Conservation (phyloP, 2,888 invertebrate species). For the Cheilosia variabilis region DNA sequence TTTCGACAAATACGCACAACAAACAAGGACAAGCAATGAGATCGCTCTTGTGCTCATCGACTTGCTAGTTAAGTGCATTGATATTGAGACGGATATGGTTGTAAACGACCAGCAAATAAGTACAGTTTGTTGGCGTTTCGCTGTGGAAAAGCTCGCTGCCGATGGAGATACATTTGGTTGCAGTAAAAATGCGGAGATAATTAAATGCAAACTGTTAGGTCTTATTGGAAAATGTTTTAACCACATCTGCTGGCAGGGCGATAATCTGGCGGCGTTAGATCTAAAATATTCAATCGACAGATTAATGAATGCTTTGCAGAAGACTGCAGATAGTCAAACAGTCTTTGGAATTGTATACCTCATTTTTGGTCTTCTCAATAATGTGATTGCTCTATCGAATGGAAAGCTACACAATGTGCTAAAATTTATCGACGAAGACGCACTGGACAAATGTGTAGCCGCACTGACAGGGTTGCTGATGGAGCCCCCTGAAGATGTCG, state of each 20-base stretch:
- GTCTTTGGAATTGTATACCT: constrained; percentile 80
- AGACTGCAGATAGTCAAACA: constrained; percentile 71
- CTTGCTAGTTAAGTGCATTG: constrained; percentile 80
- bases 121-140: constrained; percentile 81
- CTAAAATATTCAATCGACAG: constrained; percentile 79
- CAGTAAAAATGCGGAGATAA: constrained; percentile 78
- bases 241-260: constrained; percentile 79
- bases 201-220: constrained; percentile 80
- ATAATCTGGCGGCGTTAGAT: constrained; percentile 78
- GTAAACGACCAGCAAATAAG: constrained; percentile 79
- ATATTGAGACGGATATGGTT: constrained; percentile 78
- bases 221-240: constrained; percentile 81
- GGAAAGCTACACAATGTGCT: constrained; percentile 67
- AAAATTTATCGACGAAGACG: constrained; percentile 79
- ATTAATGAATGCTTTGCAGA: constrained; percentile 76
- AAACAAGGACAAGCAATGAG: constrained; percentile 80
- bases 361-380: constrained; percentile 81
- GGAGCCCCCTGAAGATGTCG: constrained; percentile 34
- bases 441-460: constrained; percentile 79
- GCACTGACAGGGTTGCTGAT: constrained; percentile 77
- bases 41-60: constrained; percentile 81
- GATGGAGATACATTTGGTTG: constrained; percentile 76
- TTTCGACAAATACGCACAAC: constrained; percentile 76
- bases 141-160: constrained; percentile 79
- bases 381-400: constrained; percentile 77